Conservation (phyloP, 2,113 vertebrate species). For the Pelecanoides urinatrix region DNA sequence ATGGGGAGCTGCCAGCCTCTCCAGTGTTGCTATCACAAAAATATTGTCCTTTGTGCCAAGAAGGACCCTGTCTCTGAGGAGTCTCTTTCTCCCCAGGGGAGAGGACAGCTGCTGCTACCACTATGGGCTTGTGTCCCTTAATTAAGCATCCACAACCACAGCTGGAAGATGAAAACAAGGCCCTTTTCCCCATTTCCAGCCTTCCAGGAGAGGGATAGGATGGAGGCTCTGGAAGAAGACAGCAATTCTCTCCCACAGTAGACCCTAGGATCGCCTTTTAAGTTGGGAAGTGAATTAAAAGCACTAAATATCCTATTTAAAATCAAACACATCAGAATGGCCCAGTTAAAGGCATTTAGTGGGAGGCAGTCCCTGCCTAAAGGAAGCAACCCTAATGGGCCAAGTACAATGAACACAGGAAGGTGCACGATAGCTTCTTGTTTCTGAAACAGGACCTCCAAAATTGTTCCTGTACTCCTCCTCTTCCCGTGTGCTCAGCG, state of each 20-base stretch:
- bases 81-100: not conserved
- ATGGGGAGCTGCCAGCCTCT: not conserved
- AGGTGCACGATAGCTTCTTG: not conserved
- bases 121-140: constrained; percentile 32
- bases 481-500: fast-evolving
- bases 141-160: constrained; percentile 23
- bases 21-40: not conserved
- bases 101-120: constrained; percentile 33
- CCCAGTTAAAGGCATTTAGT: not conserved
- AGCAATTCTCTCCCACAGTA: not conserved
- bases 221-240: not conserved
- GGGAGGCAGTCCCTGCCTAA: fast-evolving
- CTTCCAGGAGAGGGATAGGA: not conserved
- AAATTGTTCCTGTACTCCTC: not conserved
- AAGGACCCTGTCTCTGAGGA: constrained; percentile 1
- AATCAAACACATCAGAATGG: not conserved
- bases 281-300: not conserved
- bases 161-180: constrained; percentile 12
- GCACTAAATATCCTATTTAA: not conserved
- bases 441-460: not conserved
- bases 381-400: not conserved
- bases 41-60: not conserved
- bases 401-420: not conserved
- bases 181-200: not conserved
- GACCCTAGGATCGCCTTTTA: not conserved